Percentiles rank a stretch among this genome's conserved stretches.
Evolutionary conservation across 2,888 invertebrate genomes (phyloP).

Genomic region (Ryuthela nishihirai): DNA sequence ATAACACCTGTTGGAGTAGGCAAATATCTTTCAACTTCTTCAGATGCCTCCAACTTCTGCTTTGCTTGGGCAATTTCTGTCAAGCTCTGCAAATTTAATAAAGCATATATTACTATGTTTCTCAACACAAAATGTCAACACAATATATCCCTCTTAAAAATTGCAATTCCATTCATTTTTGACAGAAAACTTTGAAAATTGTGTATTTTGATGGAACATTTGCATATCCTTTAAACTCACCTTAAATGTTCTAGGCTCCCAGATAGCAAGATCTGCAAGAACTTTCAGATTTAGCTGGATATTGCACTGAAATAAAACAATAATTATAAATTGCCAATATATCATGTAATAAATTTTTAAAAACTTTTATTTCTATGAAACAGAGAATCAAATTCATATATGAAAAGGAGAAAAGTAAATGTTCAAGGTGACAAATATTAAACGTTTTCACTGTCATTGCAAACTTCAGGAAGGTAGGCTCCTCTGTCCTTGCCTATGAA

Average conservation of each 20-base stretch:
- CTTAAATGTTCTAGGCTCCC: slow-evolving; percentile 52
- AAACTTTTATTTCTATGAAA: no score
- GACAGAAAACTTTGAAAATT: neutral
- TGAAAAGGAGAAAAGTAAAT: no score
- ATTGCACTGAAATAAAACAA: slow-evolving; percentile 47
- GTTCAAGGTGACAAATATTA: no score
- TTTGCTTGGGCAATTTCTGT: slow-evolving; percentile 33
- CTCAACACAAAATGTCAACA: no score
- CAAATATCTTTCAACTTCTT: slow-evolving; percentile 8
- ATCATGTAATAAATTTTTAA: no score
- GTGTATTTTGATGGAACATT: neutral
- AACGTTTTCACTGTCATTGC: no score
- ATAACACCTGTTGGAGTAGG: slow-evolving; percentile 26
- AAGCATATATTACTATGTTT: no score
- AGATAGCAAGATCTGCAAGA: slow-evolving; percentile 49
- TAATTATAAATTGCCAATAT: no score
- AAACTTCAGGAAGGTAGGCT: no score
- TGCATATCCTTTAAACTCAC: slow-evolving; percentile 38
- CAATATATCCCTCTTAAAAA: no score
- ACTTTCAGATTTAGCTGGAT: slow-evolving; percentile 47
- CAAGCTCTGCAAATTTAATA: slow-evolving; percentile 35
- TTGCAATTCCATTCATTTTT: neutral
- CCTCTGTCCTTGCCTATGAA: no score
- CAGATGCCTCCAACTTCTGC: slow-evolving; percentile 14
- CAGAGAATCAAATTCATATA: no score